These are phyloP conservation scores for Drosophila kikkawai DNA, from an alignment of 1,140 invertebrate species.

Conservation along the genomic window DNA sequence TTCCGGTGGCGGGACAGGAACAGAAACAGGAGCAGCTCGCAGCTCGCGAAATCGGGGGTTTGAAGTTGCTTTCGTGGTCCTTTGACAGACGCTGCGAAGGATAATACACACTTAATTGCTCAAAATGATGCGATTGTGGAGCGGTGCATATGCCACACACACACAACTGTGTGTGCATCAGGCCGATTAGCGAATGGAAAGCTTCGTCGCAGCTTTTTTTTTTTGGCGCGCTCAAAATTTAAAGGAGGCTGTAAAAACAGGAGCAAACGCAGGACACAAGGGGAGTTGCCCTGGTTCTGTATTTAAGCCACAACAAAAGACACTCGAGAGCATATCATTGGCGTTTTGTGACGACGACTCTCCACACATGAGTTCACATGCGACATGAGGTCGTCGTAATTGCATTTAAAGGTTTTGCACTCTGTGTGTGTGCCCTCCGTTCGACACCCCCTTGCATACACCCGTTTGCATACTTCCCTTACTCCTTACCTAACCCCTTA, in stretches of 20 bases:
- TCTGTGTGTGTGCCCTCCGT: not conserved
- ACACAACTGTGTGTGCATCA: slow-evolving; percentile 21
- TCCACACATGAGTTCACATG: slow-evolving; percentile 50
- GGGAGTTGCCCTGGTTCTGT: slow-evolving; percentile 47
- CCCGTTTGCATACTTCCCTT: not conserved
- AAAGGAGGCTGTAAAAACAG: slow-evolving; percentile 16
- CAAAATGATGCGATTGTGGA: slow-evolving; percentile 79
- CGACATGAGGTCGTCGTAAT: slow-evolving; percentile 61
- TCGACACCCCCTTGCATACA: not conserved
- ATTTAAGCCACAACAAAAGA: slow-evolving; percentile 79
- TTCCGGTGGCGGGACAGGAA: slow-evolving; percentile 71
- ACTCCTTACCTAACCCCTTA: not conserved
- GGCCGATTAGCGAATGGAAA: slow-evolving; percentile 47
- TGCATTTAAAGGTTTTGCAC: slow-evolving; percentile 75
- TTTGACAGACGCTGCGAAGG: slow-evolving; percentile 74
- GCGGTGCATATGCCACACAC: slow-evolving; percentile 63
- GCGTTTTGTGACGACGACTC: slow-evolving; percentile 57
- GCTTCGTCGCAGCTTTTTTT: slow-evolving; percentile 34
- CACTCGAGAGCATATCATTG: slow-evolving; percentile 75
- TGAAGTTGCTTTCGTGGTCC: slow-evolving; percentile 68
- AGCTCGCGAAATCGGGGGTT: slow-evolving; percentile 35
- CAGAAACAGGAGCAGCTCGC: slow-evolving; percentile 40
- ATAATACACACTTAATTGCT: slow-evolving; percentile 84
- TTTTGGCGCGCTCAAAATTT: slow-evolving; percentile 60
- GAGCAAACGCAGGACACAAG: slow-evolving; percentile 3